Base-by-base conservation (phyloP, 1,140 invertebrate species). In the Goniozus legneri region DNA sequence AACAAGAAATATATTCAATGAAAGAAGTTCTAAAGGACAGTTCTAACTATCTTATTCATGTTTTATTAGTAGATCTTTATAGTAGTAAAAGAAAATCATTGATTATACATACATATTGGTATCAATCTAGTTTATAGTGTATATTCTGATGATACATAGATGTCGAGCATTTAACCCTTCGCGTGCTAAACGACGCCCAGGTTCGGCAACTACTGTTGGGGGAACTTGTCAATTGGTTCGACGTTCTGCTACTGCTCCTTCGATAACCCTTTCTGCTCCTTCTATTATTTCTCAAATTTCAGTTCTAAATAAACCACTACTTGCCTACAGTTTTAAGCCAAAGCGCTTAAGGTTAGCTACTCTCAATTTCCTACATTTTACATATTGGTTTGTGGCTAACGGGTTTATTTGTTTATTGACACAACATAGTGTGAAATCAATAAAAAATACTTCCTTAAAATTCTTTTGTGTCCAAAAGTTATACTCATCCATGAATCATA, bases 161-260 rank as follows among this genome's bases (percentile, higher is more conserved):
- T 75, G 70, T 75, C 72, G 70, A 63, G 63, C 67, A 53, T 73
- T 72, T 73, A 69, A 72, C 62, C 70, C 72, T 46, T 73, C 71
- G 59, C 65, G 64, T 58, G 58, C 62, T 42, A 70, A 68, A 50
- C 63, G 60, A 44, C 62, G 60, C 52, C 58, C 60, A 49, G 61
- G 59, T 65, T 69, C 66, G 64, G 55, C 55, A 41, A 43, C 41
- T 45, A 42, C 46, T 22, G 36, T 50, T 49, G 62, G 61, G 38
- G 65, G 62, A 49, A 63, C 59, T 56, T 66, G 58, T 60, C 67
- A 67, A 54, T 51, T 67, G 63, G 69, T 74, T 47, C 71, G 71
- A 40, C 67, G 68, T 22, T 68, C 69, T 44, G 68, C 67, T 54
- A 74, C 71, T 52, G 54, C 64, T 60, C 64, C 71, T 39, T 59